These are phyloP conservation scores for Cyprinodon diabolis DNA, from an alignment of 2,797 vertebrate genomes.

Conservation along the genomic window DNA sequence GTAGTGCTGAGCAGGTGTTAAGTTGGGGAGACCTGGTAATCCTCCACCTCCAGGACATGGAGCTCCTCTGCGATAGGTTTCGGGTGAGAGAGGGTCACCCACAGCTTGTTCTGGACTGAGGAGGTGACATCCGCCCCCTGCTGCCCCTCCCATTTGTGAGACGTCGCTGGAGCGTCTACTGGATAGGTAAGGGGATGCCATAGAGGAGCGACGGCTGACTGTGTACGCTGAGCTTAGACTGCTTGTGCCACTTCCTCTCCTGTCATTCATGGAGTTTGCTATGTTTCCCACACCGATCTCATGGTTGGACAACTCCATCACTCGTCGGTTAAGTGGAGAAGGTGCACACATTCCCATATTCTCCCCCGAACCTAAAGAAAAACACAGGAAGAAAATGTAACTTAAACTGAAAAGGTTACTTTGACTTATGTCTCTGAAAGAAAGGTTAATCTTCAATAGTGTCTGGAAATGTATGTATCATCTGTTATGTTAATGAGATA, in stretches of 20 bases:
- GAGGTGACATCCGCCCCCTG: constrained; percentile 66
- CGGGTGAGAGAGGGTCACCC: constrained; percentile 80
- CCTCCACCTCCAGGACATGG: constrained; percentile 72
- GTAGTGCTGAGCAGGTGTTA: constrained; percentile 92
- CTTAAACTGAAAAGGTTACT: neutral
- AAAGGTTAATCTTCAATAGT: neutral
- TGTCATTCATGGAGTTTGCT: constrained; percentile 75
- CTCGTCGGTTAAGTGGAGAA: constrained; percentile 81
- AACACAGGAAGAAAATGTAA: constrained; percentile 13
- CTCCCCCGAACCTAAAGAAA: constrained; percentile 76
- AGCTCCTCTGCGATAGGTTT: constrained; percentile 76
- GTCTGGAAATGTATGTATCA: neutral
- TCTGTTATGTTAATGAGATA: no score
- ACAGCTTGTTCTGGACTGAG: constrained; percentile 71
- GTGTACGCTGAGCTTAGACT: constrained; percentile 95
- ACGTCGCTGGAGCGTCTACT: constrained; percentile 86
- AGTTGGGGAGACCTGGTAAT: constrained; percentile 84
- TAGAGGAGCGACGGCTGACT: constrained; percentile 92
- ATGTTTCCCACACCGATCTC: constrained; percentile 72
- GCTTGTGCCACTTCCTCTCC: constrained; percentile 92
- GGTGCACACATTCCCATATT: constrained; percentile 78
- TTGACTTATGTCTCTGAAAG: neutral
- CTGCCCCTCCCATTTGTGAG: constrained; percentile 75
- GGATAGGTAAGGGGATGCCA: constrained; percentile 87
- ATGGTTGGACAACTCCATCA: constrained; percentile 82